Evolutionary conservation across 2,113 vertebrate genomes (phyloP).

Genomic region (Petrocephalus microphthalmus): DNA sequence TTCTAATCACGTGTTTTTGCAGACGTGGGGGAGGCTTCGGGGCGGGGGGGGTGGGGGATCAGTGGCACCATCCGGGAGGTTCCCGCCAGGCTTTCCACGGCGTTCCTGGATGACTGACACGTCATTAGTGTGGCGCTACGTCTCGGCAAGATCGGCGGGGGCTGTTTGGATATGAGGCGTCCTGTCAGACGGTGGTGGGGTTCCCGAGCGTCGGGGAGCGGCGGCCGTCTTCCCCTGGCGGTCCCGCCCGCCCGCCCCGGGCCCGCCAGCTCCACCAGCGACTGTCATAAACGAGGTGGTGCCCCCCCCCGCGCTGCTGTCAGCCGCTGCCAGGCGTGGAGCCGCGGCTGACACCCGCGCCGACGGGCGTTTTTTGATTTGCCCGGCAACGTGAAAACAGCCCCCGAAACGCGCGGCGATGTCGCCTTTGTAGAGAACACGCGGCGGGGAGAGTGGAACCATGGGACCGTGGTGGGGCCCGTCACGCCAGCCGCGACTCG

Average conservation of each 20-base stretch:
- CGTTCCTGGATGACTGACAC: conserved; percentile 9
- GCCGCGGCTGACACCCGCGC: conserved; percentile 79
- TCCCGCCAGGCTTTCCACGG: not conserved
- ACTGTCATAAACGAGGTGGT: conserved; percentile 89
- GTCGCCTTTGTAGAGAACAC: conserved; percentile 72
- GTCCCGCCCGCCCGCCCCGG: conserved; percentile 35
- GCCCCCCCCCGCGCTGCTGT: conserved; percentile 87
- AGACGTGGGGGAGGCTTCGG: not conserved
- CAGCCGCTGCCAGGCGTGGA: conserved; percentile 79
- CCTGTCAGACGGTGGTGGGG: not conserved
- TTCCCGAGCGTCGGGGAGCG: not conserved
- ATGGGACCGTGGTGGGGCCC: conserved; percentile 40
- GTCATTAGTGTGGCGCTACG: not conserved
- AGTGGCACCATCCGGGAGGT: not conserved
- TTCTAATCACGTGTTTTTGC: not conserved
- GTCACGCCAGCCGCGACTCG: conserved; percentile 27
- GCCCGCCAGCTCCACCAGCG: conserved; percentile 79
- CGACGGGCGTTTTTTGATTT: conserved; percentile 83
- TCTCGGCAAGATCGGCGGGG: not conserved
- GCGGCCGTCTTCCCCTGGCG: not conserved
- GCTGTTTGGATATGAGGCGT: not conserved
- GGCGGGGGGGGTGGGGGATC: not conserved
- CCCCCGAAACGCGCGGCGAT: conserved; percentile 65
- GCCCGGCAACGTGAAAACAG: conserved; percentile 69
- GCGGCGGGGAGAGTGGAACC: conserved; percentile 71